Evolutionary conservation across 2,888 invertebrate genomes (phyloP), one percentile per base, ranked within the genome.

Genomic region (Cotesia congregata): DNA sequence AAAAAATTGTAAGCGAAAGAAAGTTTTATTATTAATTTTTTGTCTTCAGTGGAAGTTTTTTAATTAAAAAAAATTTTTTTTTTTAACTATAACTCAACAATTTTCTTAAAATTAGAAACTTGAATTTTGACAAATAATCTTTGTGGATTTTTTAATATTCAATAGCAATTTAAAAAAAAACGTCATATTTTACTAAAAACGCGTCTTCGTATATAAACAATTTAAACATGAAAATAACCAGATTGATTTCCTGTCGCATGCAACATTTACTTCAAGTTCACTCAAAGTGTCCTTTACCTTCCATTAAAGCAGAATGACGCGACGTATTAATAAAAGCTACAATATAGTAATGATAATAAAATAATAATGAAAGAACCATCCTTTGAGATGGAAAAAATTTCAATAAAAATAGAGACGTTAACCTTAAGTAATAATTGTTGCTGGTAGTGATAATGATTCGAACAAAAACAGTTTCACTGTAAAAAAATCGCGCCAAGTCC

Each of bases 211-310:
- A 50, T 2, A 50, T 12, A 50, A 12, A 12, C 7, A 12, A 12
- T 50, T 12, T 50, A 50, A 50, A 12, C 3, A 12, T 50, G 12
- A 50, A 50, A 68, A 20, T 12, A 65, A 30, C 6, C 5, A 65
- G 20, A 65, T 65, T 39, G 67, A 67, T 67, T 38, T 38, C 30
- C 17, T 39, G 38, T 38, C 12, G 12, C 50, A 50, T 50, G 50
- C 50, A 12, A 50, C 50, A 50, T 50, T 50, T 50, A 50, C 50
- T 1, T 67, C 67, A 67, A 67, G 67, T 20, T 39, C 67, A 50
- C 12, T 12, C 50, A 50, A 12, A 12, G 12, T 50, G 50, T 50
- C 50, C 50, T 50, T 50, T 50, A 50, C 50, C 50, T 50, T 50
- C 7, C 50, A 50, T 50, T 50, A 7, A 50, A 50, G 50, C 12